Percentiles rank a stretch among this genome's conserved stretches.
These are phyloP conservation scores for Gymnocheta viridis DNA, from an alignment of 2,888 invertebrate species.

Conservation along the genomic window DNA sequence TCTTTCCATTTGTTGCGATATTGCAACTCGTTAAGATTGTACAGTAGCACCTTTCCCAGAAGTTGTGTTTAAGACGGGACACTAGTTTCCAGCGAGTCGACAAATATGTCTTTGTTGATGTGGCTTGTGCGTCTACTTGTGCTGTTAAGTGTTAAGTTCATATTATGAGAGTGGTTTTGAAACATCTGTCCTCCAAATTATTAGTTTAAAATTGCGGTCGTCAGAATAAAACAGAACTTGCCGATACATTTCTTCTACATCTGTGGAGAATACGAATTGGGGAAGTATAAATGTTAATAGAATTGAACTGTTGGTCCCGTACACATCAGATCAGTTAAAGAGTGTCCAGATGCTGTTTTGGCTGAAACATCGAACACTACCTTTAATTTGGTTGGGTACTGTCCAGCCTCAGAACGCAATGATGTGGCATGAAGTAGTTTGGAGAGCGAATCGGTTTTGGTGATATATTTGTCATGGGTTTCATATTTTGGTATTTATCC, in stretches of 20 bases:
- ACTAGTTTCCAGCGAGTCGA: slow-evolving; percentile 62
- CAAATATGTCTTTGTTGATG: neutral
- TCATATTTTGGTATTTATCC: too few species aligned
- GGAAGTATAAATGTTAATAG: too few species aligned
- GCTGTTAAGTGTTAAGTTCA: neutral
- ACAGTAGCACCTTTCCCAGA: slow-evolving; percentile 55
- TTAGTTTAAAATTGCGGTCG: neutral
- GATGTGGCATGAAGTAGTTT: neutral
- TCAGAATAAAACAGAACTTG: too few species aligned
- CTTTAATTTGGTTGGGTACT: neutral
- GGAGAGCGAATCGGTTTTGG: neutral
- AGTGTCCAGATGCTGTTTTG: too few species aligned
- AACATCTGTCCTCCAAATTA: too few species aligned
- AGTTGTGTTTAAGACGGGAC: slow-evolving; percentile 45
- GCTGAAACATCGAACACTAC: neutral
- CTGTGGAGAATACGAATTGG: too few species aligned
- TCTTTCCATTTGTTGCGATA: slow-evolving; percentile 33
- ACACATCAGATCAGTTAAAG: too few species aligned
- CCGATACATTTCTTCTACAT: too few species aligned
- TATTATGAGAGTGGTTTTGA: neutral
- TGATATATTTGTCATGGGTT: neutral
- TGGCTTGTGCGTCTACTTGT: neutral
- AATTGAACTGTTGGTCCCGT: too few species aligned
- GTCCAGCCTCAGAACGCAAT: neutral
- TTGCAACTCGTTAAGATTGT: too few species aligned